Conservation (phyloP, 2,113 vertebrate genomes). For the Dipodomys stephensi region DNA sequence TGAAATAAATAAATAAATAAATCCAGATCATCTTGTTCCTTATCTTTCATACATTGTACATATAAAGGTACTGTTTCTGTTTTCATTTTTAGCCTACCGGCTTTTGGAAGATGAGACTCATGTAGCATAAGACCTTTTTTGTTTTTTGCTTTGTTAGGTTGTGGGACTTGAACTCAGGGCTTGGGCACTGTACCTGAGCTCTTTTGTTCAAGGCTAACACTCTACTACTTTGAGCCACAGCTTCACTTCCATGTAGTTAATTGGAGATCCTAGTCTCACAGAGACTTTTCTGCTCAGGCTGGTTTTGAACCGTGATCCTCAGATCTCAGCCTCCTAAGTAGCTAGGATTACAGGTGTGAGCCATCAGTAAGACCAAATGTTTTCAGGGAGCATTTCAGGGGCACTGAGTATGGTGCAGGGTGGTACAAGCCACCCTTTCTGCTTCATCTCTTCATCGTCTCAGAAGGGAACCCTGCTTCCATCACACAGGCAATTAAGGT, state of each 20-base stretch:
- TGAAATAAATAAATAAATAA: too few relatives aligned
- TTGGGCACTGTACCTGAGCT: too few relatives aligned
- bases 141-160: too few relatives aligned
- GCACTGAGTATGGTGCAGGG: neutral
- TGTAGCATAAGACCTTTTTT: neutral
- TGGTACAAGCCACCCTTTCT: neutral
- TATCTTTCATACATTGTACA: neutral
- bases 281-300: too few relatives aligned
- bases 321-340: too few relatives aligned
- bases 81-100: conserved; percentile 1
- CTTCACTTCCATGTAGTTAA: too few relatives aligned
- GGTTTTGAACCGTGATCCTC: too few relatives aligned
- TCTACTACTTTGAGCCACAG: too few relatives aligned
- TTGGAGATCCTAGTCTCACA: too few relatives aligned
- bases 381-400: neutral
- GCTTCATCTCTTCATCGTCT: neutral
- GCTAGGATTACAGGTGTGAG: too few relatives aligned
- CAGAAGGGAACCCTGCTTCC: neutral
- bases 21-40: neutral
- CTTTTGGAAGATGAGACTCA: neutral
- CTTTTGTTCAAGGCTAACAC: too few relatives aligned
- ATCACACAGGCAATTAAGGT: neutral
- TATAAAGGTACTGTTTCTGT: neutral
- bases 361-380: neutral
- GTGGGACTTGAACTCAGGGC: too few relatives aligned